Evolutionary conservation across 2,797 vertebrate species (phyloP), one percentile per base, ranked within the genome.

Genomic region (Acanthis flammea): DNA sequence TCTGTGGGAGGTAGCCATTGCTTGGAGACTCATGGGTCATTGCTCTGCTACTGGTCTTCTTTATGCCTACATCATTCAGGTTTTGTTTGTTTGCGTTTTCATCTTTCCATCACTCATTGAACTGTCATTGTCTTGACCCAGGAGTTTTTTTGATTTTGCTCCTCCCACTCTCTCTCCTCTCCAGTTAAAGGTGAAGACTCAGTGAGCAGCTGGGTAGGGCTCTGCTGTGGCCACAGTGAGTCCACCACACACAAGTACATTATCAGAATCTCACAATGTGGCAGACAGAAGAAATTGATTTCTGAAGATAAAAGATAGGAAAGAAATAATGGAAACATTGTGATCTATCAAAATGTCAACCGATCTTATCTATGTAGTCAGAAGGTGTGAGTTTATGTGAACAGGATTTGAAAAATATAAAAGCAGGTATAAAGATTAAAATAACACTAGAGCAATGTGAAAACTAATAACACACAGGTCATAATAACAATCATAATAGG

Each of bases 131-230:
- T 54, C n/a, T 8, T 9, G 17, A 41, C 3, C 7, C 9, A 28
- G 7, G 9, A 33, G 2, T 21, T 30, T 19, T 54, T 51, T 30
- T 22, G 10, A 6, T 47, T 76, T 54, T 47, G 17, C 21, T 30
- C 48, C 55, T 65, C 17, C 35, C 44, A 3, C 31, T 75, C n/a
- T n/a, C 14, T 74, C 22, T 55, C 10, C 19, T 58, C 51, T 51
- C 45, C 19, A 10, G 3, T 53, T 47, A 37, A 45, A 44, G 5
- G 18, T 37, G 44, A 27, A 31, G 14, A 41, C 6, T 35, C 22
- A 54, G n/a, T 9, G 2, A 30, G 15, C 0, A 0, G 9, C 21
- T 50, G 16, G 4, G 25, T 39, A n/a, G 3, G 9, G 22, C 14
- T 68, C n/a, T 48, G 24, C 35, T 74, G 61, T 33, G 19, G 15